Conservation (phyloP, 2,888 invertebrate genomes). For the Drosophila multiciliata region DNA sequence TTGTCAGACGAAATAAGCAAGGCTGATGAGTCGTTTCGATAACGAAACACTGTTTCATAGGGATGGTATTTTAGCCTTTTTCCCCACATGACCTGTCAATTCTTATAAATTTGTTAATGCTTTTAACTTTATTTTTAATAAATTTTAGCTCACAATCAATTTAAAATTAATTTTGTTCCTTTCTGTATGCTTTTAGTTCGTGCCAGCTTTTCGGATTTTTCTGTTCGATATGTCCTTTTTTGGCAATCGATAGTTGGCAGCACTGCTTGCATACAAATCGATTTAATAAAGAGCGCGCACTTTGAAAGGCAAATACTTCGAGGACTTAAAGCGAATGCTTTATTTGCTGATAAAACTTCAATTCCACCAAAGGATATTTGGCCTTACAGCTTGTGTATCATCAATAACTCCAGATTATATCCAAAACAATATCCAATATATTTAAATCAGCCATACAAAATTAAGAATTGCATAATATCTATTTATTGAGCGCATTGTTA, state of each 20-base stretch:
- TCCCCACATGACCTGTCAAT: background rate
- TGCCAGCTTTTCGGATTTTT: background rate
- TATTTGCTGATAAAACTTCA: background rate
- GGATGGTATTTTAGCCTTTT: background rate
- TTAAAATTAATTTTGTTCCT: background rate
- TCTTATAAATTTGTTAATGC: background rate
- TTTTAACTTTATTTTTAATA: background rate
- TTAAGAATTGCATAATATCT: constrained; percentile 35
- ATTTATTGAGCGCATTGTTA: constrained; percentile 83
- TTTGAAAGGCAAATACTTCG: background rate
- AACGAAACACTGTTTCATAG: background rate
- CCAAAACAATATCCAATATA: background rate
- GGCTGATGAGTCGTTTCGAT: background rate
- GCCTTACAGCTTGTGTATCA: background rate
- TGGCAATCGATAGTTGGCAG: background rate
- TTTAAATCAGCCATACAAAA: background rate
- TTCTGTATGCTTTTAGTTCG: background rate
- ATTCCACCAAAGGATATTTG: background rate
- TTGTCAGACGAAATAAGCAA: background rate
- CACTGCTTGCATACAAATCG: background rate
- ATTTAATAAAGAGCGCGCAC: background rate
- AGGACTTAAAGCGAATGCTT: background rate
- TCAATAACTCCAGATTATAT: background rate
- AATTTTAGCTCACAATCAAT: background rate
- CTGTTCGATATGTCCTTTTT: background rate